Percentiles rank a stretch among this genome's conserved stretches.
phyloP scores from a whole-genome alignment of 2,888 invertebrate genomes.

The Stenoptilia bipunctidactyla region DNA sequence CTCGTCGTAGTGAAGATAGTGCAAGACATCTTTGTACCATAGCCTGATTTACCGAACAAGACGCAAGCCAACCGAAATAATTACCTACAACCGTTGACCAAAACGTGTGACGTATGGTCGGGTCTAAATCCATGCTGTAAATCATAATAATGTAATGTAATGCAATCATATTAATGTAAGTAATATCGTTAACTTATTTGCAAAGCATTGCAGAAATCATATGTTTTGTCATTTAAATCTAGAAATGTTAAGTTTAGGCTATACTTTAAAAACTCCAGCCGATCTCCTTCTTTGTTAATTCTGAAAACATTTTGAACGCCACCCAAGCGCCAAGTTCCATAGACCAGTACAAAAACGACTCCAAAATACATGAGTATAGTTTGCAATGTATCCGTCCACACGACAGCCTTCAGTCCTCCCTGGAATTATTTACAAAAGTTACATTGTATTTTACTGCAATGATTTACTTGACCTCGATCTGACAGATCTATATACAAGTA shows the following conservation, averaged over 20 bases:
- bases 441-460: not conserved
- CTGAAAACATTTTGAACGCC: constrained; percentile 73
- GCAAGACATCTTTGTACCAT: constrained; percentile 89
- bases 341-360: constrained; percentile 73
- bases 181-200: too few relatives aligned
- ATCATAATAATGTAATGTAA: constrained; percentile 4
- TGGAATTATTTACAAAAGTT: constrained; percentile 31
- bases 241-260: not conserved
- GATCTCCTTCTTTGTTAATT: constrained; percentile 71
- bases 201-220: too few relatives aligned
- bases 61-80: constrained; percentile 84
- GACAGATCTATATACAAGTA: constrained; percentile 11
- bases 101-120: constrained; percentile 83
- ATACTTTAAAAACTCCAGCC: constrained; percentile 82
- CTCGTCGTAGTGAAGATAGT: constrained; percentile 78
- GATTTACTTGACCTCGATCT: constrained; percentile 25
- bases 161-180: too few relatives aligned
- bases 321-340: constrained; percentile 77
- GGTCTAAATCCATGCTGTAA: constrained; percentile 80
- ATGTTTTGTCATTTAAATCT: not conserved
- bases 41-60: constrained; percentile 87
- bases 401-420: constrained; percentile 85
- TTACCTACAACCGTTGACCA: constrained; percentile 85
- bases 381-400: constrained; percentile 86
- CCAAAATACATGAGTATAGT: constrained; percentile 81